Percentiles rank a stretch among this genome's conserved stretches.
phyloP scores from a whole-genome alignment of 2,888 invertebrate species.

The Scaptomyza reducta region DNA sequence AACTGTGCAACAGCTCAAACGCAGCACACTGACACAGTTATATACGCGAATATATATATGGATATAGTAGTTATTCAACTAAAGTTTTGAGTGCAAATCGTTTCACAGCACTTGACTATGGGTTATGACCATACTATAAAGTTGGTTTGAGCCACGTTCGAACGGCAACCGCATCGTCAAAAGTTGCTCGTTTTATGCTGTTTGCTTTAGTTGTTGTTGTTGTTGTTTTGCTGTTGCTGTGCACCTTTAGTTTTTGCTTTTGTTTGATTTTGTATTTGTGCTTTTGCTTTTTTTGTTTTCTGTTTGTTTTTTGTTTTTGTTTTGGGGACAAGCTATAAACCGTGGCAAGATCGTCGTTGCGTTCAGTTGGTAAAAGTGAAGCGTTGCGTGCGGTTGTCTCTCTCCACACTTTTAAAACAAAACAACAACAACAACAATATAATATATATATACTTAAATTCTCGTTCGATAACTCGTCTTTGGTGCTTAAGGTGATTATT shows the following conservation, averaged over 20 bases:
- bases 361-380: constrained; percentile 84
- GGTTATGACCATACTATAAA: constrained; percentile 15
- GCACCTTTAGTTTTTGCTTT: constrained; percentile 28
- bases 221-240: constrained; percentile 7
- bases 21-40: constrained; percentile 65
- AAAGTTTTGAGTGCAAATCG: constrained; percentile 50
- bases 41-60: not conserved
- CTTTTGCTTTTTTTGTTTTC: constrained; percentile 52
- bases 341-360: constrained; percentile 82
- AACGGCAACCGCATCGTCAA: constrained; percentile 51
- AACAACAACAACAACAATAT: constrained; percentile 13
- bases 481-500: constrained; percentile 52
- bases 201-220: constrained; percentile 9
- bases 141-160: constrained; percentile 60
- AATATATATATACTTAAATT: constrained; percentile 14
- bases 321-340: constrained; percentile 85
- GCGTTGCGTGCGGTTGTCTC: constrained; percentile 82
- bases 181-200: constrained; percentile 34
- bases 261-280: constrained; percentile 18
- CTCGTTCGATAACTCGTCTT: constrained; percentile 36
- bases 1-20: constrained; percentile 40
- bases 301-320: constrained; percentile 43
- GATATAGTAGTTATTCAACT: constrained; percentile 14
- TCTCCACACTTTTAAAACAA: constrained; percentile 36
- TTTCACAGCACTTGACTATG: constrained; percentile 24